A percentile compares a stretch with the other conserved stretches of the same genome.
Evolutionary conservation across 2,888 invertebrate genomes (phyloP).

Genomic region (Psylliodes chrysocephalus): DNA sequence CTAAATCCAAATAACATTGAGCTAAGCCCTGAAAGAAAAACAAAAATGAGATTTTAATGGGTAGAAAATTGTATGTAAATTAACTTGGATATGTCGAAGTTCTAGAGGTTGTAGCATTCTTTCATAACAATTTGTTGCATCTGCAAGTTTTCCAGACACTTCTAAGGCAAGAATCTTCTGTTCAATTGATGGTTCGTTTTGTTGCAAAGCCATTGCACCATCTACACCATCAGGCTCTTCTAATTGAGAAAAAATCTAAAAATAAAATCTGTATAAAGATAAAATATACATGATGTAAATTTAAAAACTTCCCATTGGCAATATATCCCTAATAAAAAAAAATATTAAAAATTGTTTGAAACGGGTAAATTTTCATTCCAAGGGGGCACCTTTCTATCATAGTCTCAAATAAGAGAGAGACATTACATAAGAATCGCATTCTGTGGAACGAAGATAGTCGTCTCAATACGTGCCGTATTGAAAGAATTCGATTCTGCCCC

Average conservation of each 20-base stretch:
- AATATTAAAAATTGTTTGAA: too few species aligned
- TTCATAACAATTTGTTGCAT: slow-evolving; percentile 91
- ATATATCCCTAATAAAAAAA: too few species aligned
- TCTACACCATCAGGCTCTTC: slow-evolving; percentile 93
- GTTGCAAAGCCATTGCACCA: slow-evolving; percentile 80
- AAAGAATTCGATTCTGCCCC: too few species aligned
- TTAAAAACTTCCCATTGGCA: too few species aligned
- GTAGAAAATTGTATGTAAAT: neutral
- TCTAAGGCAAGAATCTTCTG: slow-evolving; percentile 88
- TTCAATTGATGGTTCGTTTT: slow-evolving; percentile 79
- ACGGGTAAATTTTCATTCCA: too few species aligned
- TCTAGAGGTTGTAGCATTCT: slow-evolving; percentile 71
- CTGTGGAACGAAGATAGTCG: too few species aligned
- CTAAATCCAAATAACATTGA: slow-evolving; percentile 85
- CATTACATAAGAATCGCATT: too few species aligned
- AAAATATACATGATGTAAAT: too few species aligned
- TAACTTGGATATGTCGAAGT: slow-evolving; percentile 63
- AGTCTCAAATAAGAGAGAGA: too few species aligned
- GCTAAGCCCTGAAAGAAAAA: slow-evolving; percentile 76
- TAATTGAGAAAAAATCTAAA: slow-evolving; percentile 83
- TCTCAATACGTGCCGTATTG: too few species aligned
- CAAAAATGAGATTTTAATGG: neutral
- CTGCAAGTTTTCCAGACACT: slow-evolving; percentile 82
- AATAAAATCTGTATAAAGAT: too few species aligned
- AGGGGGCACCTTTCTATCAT: too few species aligned